A percentile compares a stretch with the other conserved stretches of the same genome.
Conservation (phyloP, 2,888 invertebrate genomes). For the Hoplodrina blanda region DNA sequence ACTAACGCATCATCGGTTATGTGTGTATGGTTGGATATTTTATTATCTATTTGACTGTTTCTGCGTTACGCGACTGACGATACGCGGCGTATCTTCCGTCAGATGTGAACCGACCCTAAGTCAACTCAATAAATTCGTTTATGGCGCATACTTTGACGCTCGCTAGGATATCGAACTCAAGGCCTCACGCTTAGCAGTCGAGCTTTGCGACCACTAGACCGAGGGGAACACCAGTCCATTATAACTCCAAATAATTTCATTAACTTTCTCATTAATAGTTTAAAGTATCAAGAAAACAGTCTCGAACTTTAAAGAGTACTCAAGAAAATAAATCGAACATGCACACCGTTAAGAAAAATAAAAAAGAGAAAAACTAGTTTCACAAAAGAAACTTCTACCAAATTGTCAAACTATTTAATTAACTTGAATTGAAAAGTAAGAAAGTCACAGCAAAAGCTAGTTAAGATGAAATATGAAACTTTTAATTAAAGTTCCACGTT, state of each 20-base stretch:
- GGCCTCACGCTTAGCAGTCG: too few relatives aligned
- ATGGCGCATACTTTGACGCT: too few relatives aligned
- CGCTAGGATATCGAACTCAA: too few relatives aligned
- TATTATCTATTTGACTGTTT: too few relatives aligned
- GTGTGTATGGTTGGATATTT: too few relatives aligned
- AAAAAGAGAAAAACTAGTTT: constrained; percentile 17
- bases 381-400: constrained; percentile 16
- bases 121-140: too few relatives aligned
- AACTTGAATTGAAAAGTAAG: constrained; percentile 35
- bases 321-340: constrained; percentile 20
- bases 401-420: constrained; percentile 56
- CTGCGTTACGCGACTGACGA: too few relatives aligned
- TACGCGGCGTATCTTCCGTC: too few relatives aligned
- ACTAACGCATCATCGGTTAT: too few relatives aligned
- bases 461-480: constrained; percentile 60
- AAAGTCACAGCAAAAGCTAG: constrained; percentile 25
- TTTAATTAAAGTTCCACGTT: constrained; percentile 59
- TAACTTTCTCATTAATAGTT: constrained; percentile 10
- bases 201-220: too few relatives aligned
- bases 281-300: not conserved
- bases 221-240: too few relatives aligned
- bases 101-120: too few relatives aligned
- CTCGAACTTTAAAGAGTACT: constrained; percentile 9
- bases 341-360: constrained; percentile 26
- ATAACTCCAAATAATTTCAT: not conserved